Evolutionary conservation across 1,140 invertebrate genomes (phyloP).

Genomic region (Cydia strobilella): DNA sequence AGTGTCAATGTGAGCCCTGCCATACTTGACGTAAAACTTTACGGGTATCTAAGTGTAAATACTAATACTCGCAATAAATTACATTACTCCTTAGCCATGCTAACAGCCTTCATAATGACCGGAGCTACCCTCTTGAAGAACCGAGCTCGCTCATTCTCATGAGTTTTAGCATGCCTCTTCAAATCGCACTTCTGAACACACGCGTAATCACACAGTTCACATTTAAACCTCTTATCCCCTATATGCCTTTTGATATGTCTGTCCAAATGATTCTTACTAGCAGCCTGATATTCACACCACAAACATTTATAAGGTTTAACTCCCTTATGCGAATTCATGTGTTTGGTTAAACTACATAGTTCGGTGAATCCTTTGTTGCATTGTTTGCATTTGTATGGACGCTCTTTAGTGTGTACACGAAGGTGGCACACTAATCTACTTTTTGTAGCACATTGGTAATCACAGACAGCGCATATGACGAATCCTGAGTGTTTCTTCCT

Average conservation of each 20-base stretch:
- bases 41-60: too few relatives aligned
- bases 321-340: not conserved
- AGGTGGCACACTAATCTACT: not conserved
- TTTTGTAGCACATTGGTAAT: constrained; percentile 13
- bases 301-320: not conserved
- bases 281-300: not conserved
- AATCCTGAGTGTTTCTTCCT: not conserved
- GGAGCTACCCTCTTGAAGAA: not conserved
- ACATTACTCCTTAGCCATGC: not conserved
- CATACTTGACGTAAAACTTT: too few relatives aligned
- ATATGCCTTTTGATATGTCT: constrained; percentile 15
- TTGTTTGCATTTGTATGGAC: not conserved
- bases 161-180: not conserved
- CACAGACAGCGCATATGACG: not conserved
- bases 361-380: not conserved
- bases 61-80: not conserved
- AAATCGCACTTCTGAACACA: not conserved
- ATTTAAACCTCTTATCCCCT: not conserved
- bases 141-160: not conserved
- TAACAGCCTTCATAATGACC: not conserved
- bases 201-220: not conserved
- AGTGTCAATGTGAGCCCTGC: too few relatives aligned
- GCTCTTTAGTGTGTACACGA: not conserved
- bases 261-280: constrained; percentile 14
- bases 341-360: not conserved